Conservation (phyloP, 1,140 invertebrate species). For the Vanessa tameamea region DNA sequence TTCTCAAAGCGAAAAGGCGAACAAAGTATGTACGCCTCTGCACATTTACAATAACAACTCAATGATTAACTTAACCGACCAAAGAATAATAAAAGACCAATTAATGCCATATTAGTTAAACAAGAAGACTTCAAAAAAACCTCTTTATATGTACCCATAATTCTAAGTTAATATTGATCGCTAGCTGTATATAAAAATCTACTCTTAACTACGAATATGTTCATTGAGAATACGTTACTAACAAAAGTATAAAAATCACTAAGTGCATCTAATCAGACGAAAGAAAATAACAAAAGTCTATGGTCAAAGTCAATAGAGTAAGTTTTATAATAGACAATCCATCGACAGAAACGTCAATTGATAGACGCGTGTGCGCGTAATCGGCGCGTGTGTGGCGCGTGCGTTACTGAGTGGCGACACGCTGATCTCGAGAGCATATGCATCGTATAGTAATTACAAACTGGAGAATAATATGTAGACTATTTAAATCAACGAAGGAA, state of each 20-base stretch:
- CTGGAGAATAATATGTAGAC: not conserved
- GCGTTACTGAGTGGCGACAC: slow-evolving; percentile 50
- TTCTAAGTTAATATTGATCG: too few species aligned
- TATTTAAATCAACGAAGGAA: too few species aligned
- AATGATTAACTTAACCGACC: too few species aligned
- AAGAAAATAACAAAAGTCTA: slow-evolving; percentile 31
- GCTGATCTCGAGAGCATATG: slow-evolving; percentile 63
- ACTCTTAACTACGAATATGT: too few species aligned
- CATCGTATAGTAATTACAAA: slow-evolving; percentile 24
- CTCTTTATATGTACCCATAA: too few species aligned
- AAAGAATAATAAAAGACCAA: too few species aligned
- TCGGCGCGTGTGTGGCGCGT: slow-evolving; percentile 49
- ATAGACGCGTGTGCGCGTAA: slow-evolving; percentile 2
- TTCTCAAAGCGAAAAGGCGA: too few species aligned
- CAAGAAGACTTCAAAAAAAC: too few species aligned
- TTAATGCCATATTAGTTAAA: too few species aligned
- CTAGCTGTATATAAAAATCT: too few species aligned
- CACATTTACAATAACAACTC: too few species aligned
- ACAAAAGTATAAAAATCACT: not conserved
- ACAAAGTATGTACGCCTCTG: too few species aligned
- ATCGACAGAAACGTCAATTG: slow-evolving; percentile 29
- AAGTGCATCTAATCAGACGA: not conserved
- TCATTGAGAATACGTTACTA: not conserved
- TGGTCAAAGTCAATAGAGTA: slow-evolving; percentile 33
- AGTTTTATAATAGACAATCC: slow-evolving; percentile 38